Base-by-base conservation (phyloP, 2,113 vertebrate species). In the Silurus asotus region DNA sequence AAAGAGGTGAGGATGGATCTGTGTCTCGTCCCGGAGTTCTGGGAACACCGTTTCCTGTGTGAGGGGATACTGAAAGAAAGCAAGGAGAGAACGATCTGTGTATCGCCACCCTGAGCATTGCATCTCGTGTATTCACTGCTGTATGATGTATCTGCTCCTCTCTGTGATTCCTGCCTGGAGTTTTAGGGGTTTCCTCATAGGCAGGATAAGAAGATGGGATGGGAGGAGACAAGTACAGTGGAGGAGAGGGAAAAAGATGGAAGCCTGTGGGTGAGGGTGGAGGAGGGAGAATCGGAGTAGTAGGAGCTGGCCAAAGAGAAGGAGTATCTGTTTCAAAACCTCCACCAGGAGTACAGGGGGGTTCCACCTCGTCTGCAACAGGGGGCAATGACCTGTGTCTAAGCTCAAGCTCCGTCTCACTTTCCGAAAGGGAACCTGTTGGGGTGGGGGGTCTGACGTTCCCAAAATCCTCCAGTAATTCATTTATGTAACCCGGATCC, bases 1-100 rank as follows among this genome's bases (percentile, higher is more conserved):
- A 91, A 45, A 83, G 94, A 96, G 89, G 89, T 94, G 90, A 82
- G 75, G 75, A 69, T 2, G n/a, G 62, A 76, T 55, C 37, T 14
- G 97, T 96, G 93, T 99, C 97, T 93, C 98, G 95, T 85, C 98
- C 98, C 9, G 98, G 98, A 62, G 98, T 99, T 91, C 96, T 96
- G n/a, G 98, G 98, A 85, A 97, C 94, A 75, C 94, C 94, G 74
- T 93, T 89, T 1, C 96, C 97, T 64, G 93, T 93, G 86, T 94
- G 92, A 3, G 94, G 95, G 23, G 96, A 96, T 0, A 94, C 93
- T 56, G 94, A 94, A 0, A 95, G 94, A 89, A 96, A 94, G 72
- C 94, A 96, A 82, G 96, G 96, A 58, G 95, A 94, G 82, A 96
- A 96, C 58, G 95, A 96, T 89, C 96, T 97, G 20, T 79, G 84